phyloP scores from a whole-genome alignment of 2,797 vertebrate species.

The Enteromius thamalakanensis region DNA sequence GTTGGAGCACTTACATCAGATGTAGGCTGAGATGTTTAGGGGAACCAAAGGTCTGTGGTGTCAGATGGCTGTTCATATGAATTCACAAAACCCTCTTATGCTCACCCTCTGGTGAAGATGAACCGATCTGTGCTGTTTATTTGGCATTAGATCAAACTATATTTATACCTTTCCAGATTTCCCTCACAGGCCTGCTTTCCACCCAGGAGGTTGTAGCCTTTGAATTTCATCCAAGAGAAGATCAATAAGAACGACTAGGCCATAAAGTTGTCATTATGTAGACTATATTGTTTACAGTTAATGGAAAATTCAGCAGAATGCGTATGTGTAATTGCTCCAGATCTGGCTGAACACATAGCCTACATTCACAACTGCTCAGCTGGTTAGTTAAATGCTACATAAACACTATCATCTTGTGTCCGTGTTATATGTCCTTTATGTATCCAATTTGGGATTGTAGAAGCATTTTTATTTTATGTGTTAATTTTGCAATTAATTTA shows the following conservation, averaged over 20 bases:
- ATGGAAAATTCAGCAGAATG: slow-evolving; percentile 10
- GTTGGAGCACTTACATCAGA: slow-evolving; percentile 3
- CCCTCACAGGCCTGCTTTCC: slow-evolving; percentile 7
- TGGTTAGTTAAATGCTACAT: neutral
- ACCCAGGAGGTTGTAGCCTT: slow-evolving; percentile 17
- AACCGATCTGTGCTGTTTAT: slow-evolving; percentile 7
- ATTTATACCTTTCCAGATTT: slow-evolving; percentile 18
- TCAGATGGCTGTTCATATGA: neutral
- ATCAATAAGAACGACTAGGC: slow-evolving; percentile 28
- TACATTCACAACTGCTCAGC: neutral
- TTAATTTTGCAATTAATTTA: neutral
- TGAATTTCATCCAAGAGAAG: slow-evolving; percentile 29
- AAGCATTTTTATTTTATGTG: neutral
- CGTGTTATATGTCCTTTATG: neutral
- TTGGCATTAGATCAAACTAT: slow-evolving; percentile 31
- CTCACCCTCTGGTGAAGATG: neutral
- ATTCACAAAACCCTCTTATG: slow-evolving; percentile 9
- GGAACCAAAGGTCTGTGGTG: neutral
- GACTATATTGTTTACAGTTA: slow-evolving; percentile 23
- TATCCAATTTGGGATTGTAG: neutral
- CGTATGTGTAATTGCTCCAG: neutral
- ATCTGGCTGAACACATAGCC: slow-evolving; percentile 4
- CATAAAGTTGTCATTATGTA: slow-evolving; percentile 36
- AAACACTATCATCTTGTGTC: neutral
- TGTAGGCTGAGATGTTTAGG: neutral